phyloP scores from a whole-genome alignment of 2,888 invertebrate species.

The Timandra comae region DNA sequence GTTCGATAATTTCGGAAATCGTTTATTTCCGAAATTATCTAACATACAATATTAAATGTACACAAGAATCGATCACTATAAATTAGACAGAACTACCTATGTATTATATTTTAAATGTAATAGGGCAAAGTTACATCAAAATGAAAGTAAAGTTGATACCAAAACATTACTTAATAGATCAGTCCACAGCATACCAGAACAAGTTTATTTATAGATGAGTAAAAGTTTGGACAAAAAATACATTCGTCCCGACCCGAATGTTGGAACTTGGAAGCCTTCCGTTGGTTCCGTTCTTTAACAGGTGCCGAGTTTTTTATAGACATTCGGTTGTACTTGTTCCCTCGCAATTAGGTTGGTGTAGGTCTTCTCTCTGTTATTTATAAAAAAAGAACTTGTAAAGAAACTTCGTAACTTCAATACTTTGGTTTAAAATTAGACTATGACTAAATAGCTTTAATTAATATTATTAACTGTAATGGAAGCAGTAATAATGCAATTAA shows the following conservation, averaged over 20 bases:
- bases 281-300: conserved; percentile 40
- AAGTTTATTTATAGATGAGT: conserved; percentile 58
- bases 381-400: no score
- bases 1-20: no score
- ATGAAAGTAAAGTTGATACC: conserved; percentile 26
- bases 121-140: conserved; percentile 12
- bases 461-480: no score
- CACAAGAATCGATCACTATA: no score
- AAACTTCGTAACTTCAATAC: no score
- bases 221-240: conserved; percentile 55
- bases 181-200: conserved; percentile 40
- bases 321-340: conserved; percentile 27
- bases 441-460: no score
- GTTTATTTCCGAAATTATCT: no score
- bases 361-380: conserved; percentile 37
- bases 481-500: no score
- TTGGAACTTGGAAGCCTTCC: conserved; percentile 55
- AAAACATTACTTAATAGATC: conserved; percentile 32
- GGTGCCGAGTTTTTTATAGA: conserved; percentile 42
- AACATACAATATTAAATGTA: not conserved
- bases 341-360: conserved; percentile 50
- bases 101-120: no score
- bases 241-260: conserved; percentile 58
- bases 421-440: no score
- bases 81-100: no score